phyloP scores from a whole-genome alignment of 2,888 invertebrate genomes.

The Folsomia candida region DNA sequence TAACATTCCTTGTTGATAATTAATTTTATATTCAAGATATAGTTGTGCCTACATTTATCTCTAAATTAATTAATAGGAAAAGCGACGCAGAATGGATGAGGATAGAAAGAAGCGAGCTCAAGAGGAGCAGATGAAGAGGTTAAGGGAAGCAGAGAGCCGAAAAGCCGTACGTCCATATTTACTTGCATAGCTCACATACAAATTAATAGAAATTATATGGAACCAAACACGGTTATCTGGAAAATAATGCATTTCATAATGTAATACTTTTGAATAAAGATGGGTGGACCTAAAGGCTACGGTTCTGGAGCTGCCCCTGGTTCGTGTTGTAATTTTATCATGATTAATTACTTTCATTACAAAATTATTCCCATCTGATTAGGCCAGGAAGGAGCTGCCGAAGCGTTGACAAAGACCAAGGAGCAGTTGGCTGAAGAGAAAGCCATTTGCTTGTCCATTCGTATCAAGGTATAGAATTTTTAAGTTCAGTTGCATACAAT shows the following conservation, averaged over 20 bases:
- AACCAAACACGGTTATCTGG: too few species aligned
- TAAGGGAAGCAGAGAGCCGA: conserved; percentile 32
- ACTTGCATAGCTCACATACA: not conserved
- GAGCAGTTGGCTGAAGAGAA: conserved; percentile 44
- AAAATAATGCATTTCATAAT: too few species aligned
- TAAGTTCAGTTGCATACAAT: too few species aligned
- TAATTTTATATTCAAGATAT: not conserved
- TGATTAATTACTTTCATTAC: not conserved
- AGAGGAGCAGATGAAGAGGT: conserved; percentile 34
- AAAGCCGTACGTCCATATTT: conserved; percentile 13
- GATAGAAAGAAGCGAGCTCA: conserved; percentile 36
- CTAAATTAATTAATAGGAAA: conserved; percentile 13
- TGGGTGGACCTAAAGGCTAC: conserved; percentile 30
- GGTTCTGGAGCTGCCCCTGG: conserved; percentile 11
- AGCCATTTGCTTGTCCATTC: conserved; percentile 36
- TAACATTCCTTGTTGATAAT: too few species aligned
- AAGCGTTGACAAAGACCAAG: conserved; percentile 40
- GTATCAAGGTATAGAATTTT: too few species aligned
- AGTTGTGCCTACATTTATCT: not conserved
- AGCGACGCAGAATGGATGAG: conserved; percentile 35
- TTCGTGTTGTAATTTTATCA: not conserved
- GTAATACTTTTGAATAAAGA: too few species aligned
- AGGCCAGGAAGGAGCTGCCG: conserved; percentile 31
- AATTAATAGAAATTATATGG: too few species aligned
- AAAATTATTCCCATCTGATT: not conserved